These are phyloP conservation scores for Diadromus collaris DNA, from an alignment of 2,888 invertebrate genomes.

Conservation along the genomic window DNA sequence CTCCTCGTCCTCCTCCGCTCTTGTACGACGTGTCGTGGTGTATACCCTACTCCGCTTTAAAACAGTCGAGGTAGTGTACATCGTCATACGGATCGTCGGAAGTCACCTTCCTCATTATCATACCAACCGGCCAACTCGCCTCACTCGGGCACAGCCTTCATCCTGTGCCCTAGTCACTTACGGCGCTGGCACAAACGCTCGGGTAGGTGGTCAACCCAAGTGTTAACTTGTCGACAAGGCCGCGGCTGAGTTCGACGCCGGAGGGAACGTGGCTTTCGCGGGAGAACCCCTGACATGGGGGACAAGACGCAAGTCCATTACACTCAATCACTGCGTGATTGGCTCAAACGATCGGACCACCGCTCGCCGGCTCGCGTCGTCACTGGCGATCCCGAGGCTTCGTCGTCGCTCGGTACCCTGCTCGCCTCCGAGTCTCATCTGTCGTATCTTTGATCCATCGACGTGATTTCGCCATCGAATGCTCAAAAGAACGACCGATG, in stretches of 20 bases:
- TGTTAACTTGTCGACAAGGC: slow-evolving; percentile 61
- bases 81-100: slow-evolving; percentile 78
- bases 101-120: slow-evolving; percentile 81
- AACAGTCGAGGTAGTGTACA: slow-evolving; percentile 54
- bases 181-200: slow-evolving; percentile 57
- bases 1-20: slow-evolving; percentile 54
- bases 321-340: slow-evolving; percentile 79
- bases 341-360: slow-evolving; percentile 80
- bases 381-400: slow-evolving; percentile 61
- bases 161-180: slow-evolving; percentile 79
- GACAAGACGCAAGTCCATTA: slow-evolving; percentile 81
- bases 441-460: slow-evolving; percentile 4
- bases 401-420: slow-evolving; percentile 43
- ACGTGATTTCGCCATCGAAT: background rate
- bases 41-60: slow-evolving; percentile 40
- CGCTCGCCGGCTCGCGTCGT: slow-evolving; percentile 73
- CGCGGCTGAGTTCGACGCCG: slow-evolving; percentile 60
- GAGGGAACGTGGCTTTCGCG: slow-evolving; percentile 62
- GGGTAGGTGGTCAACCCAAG: slow-evolving; percentile 76
- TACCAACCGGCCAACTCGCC: slow-evolving; percentile 76
- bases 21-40: slow-evolving; percentile 46
- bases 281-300: slow-evolving; percentile 79
- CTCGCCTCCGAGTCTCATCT: slow-evolving; percentile 30
- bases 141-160: slow-evolving; percentile 78
- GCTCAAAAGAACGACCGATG: background rate